Base-by-base conservation (phyloP, 1,140 invertebrate genomes). In the Drosophila auraria region DNA sequence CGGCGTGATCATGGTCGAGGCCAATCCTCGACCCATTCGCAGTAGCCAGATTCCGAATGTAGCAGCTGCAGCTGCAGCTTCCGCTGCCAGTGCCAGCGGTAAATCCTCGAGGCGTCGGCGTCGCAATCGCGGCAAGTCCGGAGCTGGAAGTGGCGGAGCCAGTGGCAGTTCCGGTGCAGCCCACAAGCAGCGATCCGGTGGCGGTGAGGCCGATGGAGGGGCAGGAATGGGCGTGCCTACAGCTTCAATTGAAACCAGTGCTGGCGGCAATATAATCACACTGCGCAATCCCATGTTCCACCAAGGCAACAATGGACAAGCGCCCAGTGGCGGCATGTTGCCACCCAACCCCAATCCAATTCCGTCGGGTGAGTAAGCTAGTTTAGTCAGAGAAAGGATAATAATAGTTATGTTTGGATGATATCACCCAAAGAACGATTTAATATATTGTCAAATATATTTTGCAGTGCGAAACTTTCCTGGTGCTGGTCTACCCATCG, bases 251-350 rank as follows among this genome's bases (percentile, higher is more conserved):
- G 82, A 86, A 20, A 56, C 84, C 15, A 89, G 66, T 58, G 73
- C 95, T 5, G 61, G 77, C 7, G 86, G 84, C 11, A 96, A 96
- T 70, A 96, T 96, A 94, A 95, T 97, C 20, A 97, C 96, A 0
- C 94, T 97, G 25, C 94, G 96, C 7, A 97, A 97, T 92, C 96
- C 96, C 1, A 96, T 95, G 95, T 96, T 94, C 94, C 96, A 94
- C 66, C n/a, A 93, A n/a, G 70, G 45, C 92, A 86, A 71, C 30
- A 82, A 82, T 65, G 91, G 89, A 1, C 64, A 77, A 6, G 57
- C 66, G 8, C 25, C 54, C 5, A 71, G 69, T 17, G 59, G 82
- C 8, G 59, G 66, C 17, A 75, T 69, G 64, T 66, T 86, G 45
- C 72, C 80, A 42, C 58, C 90, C 14, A 83, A 80, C 72, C 82